phyloP scores from a whole-genome alignment of 2,797 vertebrate species.

The Platyrinchus mystaceus region DNA sequence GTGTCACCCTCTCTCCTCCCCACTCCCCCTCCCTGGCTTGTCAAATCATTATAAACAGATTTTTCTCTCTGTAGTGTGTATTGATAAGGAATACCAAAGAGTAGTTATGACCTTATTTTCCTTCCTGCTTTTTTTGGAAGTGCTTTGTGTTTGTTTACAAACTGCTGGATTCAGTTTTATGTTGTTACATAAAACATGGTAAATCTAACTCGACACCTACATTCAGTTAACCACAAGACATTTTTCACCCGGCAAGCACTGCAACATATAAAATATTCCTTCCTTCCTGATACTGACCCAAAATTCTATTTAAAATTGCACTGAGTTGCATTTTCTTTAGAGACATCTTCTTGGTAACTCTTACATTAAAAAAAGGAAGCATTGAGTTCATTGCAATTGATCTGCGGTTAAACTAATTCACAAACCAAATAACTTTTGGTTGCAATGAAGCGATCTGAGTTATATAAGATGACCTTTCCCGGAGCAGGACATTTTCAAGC shows the following conservation, averaged over 20 bases:
- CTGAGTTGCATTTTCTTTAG: neutral
- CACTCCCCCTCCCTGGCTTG: neutral
- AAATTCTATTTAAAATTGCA: neutral
- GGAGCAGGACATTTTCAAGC: neutral
- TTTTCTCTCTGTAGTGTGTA: neutral
- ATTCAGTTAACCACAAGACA: neutral
- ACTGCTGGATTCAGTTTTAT: neutral
- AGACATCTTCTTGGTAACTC: neutral
- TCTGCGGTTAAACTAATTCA: neutral
- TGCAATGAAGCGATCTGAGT: neutral
- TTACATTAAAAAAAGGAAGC: neutral
- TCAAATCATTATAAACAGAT: neutral
- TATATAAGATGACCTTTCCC: neutral
- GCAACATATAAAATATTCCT: neutral
- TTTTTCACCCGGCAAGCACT: neutral
- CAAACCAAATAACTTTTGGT: neutral
- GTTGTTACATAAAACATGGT: neutral
- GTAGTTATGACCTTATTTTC: neutral
- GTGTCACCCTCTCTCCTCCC: neutral
- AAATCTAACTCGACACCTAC: neutral
- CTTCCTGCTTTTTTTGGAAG: neutral
- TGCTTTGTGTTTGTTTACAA: neutral
- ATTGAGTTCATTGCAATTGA: neutral
- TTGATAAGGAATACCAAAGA: neutral
- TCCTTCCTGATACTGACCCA: neutral